Evolutionary conservation across 30 jellyfish, hydroid and myxozoan species (phyloP), one percentile per base, ranked within the genome.

Genomic region (Rhopilema esculentum): DNA sequence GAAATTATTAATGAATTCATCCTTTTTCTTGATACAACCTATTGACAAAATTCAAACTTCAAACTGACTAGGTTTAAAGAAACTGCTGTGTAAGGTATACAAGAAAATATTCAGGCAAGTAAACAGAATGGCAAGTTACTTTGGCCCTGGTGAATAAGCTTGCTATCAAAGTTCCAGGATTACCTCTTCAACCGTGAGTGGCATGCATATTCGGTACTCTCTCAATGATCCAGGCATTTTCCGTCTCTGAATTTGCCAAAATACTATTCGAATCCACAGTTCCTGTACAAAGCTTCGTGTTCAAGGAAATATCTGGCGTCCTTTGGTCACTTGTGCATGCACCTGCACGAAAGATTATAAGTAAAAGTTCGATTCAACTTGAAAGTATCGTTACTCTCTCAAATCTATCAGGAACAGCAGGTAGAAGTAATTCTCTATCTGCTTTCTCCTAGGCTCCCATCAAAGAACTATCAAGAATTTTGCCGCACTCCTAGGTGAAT

Each of bases 171-270:
- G 29, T 49, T 12, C 24, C 69, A 31, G 21, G 24, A 26, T 22
- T 87, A 92, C 99, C 97, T 94, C 99, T 69, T 94, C 97, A 7
- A 94, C 99, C 20, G 99, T 72, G 24, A 94, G 49, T 7, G 99
- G 99, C 99, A 94, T 94, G 84, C 99, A 94, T n/a, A 94, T 94
- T 78, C 99, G 75, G 95, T 94, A 94, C 53, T 94, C 99, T 28
- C 82, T 65, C 32, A 78, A 49, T 9, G 88, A 27, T 33, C 66
- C 83, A 72, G 83, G 83, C 90, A 66, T 80, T 49, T 51, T 48
- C 48, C 72, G 72, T 63, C n/a, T 12, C 12, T 40, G 57, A 40
- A 40, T 2, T 40, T 12, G 12, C 57, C 57, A 40, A n/a, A n/a
- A n/a, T n/a, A n/a, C n/a, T n/a, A 6, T 40, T 40, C 6, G 12